Evolutionary conservation across 2,113 vertebrate species (phyloP).

Genomic region (Ondatra zibethicus): DNA sequence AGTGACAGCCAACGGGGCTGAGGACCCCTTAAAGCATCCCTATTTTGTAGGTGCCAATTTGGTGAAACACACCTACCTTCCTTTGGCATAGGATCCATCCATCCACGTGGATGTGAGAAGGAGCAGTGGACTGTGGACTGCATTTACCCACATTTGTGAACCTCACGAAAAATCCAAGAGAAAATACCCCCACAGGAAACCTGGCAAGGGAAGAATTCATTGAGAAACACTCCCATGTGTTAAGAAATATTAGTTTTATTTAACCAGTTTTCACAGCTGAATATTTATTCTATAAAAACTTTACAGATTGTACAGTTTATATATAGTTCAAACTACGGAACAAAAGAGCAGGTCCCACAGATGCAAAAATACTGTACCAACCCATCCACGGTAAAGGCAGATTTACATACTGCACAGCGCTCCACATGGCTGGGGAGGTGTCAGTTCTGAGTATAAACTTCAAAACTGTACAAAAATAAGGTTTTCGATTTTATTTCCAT

Average conservation of each 20-base stretch:
- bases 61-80: neutral
- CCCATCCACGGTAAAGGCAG: slow-evolving; percentile 90
- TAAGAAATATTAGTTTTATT: slow-evolving; percentile 96
- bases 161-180: neutral
- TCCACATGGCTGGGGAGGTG: slow-evolving; percentile 86
- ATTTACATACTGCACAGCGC: slow-evolving; percentile 89
- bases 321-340: slow-evolving; percentile 92
- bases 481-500: slow-evolving; percentile 88
- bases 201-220: slow-evolving; percentile 63
- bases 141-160: fast-evolving
- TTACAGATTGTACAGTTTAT: slow-evolving; percentile 96
- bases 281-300: slow-evolving; percentile 96
- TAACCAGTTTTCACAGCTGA: slow-evolving; percentile 94
- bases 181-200: neutral
- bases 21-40: too few relatives aligned
- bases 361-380: slow-evolving; percentile 94
- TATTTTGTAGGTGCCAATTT: neutral
- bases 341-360: slow-evolving; percentile 92
- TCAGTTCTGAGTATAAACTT: slow-evolving; percentile 92
- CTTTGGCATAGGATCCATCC: neutral
- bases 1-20: neutral
- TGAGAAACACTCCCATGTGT: slow-evolving; percentile 83
- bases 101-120: neutral
- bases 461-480: slow-evolving; percentile 95
- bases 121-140: neutral